Conservation (phyloP, 1,140 invertebrate species). For the Trypoxylus dichotomus region DNA sequence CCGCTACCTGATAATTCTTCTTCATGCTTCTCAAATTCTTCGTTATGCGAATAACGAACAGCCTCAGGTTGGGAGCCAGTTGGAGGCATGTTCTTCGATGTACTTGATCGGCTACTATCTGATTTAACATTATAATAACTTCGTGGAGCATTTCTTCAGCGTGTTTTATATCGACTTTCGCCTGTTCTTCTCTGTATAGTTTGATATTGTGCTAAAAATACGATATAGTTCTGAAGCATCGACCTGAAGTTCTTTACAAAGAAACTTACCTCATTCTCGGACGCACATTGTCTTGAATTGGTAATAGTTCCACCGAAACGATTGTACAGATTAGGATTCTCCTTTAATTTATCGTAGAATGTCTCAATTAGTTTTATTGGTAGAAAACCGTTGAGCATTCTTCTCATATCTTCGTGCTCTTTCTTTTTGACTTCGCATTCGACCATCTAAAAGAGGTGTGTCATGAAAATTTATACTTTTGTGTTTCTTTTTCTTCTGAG, state of each 20-base stretch:
- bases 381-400: slow-evolving; percentile 7
- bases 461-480: not conserved
- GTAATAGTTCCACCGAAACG: not conserved
- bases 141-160: slow-evolving; percentile 41
- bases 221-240: not conserved
- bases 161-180: slow-evolving; percentile 36
- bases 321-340: not conserved
- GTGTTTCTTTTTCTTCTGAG: not conserved
- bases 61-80: slow-evolving; percentile 38
- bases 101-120: slow-evolving; percentile 45
- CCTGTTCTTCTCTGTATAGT: slow-evolving; percentile 33
- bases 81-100: slow-evolving; percentile 41
- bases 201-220: slow-evolving; percentile 31
- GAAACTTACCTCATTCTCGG: slow-evolving; percentile 26
- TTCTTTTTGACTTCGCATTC: slow-evolving; percentile 18
- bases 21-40: slow-evolving; percentile 14
- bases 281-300: slow-evolving; percentile 24
- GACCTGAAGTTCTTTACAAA: not conserved
- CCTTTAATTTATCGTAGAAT: slow-evolving; percentile 9
- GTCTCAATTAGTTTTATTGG: slow-evolving; percentile 2
- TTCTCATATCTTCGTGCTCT: slow-evolving; percentile 22
- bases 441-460: not conserved
- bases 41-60: not conserved
- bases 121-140: slow-evolving; percentile 41
- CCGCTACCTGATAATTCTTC: slow-evolving; percentile 38